Conservation (phyloP, 2,113 vertebrate species). For the Xyliphius kryptos region DNA sequence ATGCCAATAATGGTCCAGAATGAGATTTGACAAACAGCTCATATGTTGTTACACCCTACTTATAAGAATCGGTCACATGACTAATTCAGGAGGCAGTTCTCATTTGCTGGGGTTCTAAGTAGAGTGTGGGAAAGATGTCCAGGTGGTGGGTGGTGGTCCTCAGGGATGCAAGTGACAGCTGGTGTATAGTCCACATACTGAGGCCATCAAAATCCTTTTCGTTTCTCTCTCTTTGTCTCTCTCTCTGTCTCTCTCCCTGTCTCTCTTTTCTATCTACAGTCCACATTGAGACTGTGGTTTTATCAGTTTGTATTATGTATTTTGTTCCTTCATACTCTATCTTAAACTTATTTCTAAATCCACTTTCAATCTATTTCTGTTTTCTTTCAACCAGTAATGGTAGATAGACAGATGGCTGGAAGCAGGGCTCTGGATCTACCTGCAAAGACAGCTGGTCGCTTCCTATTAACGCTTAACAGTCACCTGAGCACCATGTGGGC, state of each 20-base stretch:
- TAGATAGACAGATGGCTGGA: conserved; percentile 35
- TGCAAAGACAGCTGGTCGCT: conserved; percentile 37
- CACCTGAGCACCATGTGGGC: conserved; percentile 35
- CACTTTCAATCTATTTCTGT: neutral
- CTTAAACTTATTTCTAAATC: neutral
- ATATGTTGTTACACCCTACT: no score
- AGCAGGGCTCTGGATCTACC: conserved; percentile 34
- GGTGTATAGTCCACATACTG: conserved; percentile 7
- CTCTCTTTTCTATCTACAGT: neutral
- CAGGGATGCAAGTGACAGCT: conserved; percentile 23
- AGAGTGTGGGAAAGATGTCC: conserved; percentile 31
- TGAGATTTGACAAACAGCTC: neutral
- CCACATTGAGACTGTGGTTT: neutral
- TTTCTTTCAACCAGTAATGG: conserved; percentile 8
- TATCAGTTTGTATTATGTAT: neutral
- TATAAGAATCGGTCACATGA: conserved; percentile 11
- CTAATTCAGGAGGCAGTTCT: neutral
- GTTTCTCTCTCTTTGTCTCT: no score
- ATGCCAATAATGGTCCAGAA: neutral
- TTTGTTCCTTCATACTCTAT: no score
- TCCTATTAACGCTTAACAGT: conserved; percentile 38
- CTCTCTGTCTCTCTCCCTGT: no score
- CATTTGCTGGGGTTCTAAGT: conserved; percentile 1
- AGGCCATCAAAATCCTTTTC: conserved; percentile 5
- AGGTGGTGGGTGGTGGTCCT: conserved; percentile 29